A percentile compares a stretch with the other conserved stretches of the same genome.
phyloP scores from a whole-genome alignment of 2,113 vertebrate species.

The Diglossa brunneiventris region DNA sequence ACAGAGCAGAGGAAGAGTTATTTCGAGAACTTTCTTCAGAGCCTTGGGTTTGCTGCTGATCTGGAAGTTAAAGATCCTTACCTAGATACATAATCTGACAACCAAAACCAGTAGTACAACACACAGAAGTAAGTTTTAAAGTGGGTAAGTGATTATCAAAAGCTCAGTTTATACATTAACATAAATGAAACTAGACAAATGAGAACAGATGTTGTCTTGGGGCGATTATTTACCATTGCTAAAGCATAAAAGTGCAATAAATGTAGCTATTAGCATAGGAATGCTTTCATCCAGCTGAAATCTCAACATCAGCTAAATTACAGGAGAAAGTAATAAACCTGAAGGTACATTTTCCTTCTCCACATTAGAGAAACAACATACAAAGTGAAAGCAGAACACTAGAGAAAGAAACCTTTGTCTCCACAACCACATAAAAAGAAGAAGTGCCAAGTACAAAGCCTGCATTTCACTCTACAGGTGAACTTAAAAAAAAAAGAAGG shows the following conservation, averaged over 20 bases:
- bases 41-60: not conserved
- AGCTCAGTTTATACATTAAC: not conserved
- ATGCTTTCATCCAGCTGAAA: not conserved
- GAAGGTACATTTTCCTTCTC: not conserved
- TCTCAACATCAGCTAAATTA: not conserved
- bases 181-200: constrained; percentile 25
- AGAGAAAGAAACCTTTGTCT: not conserved
- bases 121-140: not conserved
- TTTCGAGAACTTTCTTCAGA: not conserved
- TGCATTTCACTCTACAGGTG: not conserved
- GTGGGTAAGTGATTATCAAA: not conserved
- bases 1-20: not conserved
- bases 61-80: not conserved
- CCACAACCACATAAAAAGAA: not conserved
- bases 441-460: not conserved
- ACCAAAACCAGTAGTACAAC: not conserved
- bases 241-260: constrained; percentile 15
- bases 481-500: not conserved
- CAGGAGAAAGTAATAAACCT: not conserved
- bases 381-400: not conserved
- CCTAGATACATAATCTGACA: not conserved
- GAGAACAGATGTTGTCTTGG: constrained; percentile 5
- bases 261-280: constrained; percentile 18
- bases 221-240: not conserved
- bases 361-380: not conserved